Conservation (phyloP, 2,888 invertebrate genomes). For the Tiphia femorata region DNA sequence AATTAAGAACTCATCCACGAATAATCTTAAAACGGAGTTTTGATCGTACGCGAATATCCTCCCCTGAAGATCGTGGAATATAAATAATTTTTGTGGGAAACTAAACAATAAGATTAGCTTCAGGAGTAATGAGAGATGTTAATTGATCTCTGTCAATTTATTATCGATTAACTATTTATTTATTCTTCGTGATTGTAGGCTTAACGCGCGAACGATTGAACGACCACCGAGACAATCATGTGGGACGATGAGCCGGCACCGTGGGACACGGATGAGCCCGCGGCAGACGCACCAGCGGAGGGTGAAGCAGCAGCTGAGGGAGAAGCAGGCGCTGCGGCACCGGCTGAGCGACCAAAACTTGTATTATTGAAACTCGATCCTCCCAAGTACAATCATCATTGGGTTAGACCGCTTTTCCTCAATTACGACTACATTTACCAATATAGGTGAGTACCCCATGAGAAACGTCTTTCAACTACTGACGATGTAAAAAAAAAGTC, state of each 20-base stretch:
- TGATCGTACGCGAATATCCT: no score
- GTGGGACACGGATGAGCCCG: slow-evolving; percentile 58
- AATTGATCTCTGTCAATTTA: no score
- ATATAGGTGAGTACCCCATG: slow-evolving; percentile 74
- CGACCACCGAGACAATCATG: slow-evolving; percentile 34
- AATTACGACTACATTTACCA: slow-evolving; percentile 87
- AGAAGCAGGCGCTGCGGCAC: slow-evolving; percentile 70
- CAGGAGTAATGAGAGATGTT: no score
- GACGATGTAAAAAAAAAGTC: no score
- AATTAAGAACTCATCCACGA: no score
- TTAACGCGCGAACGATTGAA: not conserved
- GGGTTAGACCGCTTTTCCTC: slow-evolving; percentile 87
- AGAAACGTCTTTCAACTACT: no score
- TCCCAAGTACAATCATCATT: slow-evolving; percentile 82
- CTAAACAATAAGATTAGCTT: no score
- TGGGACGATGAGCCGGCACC: slow-evolving; percentile 59
- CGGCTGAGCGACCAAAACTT: slow-evolving; percentile 54
- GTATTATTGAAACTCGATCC: slow-evolving; percentile 73
- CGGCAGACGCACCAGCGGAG: slow-evolving; percentile 54
- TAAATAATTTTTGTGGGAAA: no score
- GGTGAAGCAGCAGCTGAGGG: slow-evolving; percentile 66
- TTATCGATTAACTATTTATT: not conserved
- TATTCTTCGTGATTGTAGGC: not conserved
- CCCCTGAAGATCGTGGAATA: no score
- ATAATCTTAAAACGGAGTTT: no score